phyloP scores from a whole-genome alignment of 2,888 invertebrate genomes.

The Zaprionus bogoriensis region DNA sequence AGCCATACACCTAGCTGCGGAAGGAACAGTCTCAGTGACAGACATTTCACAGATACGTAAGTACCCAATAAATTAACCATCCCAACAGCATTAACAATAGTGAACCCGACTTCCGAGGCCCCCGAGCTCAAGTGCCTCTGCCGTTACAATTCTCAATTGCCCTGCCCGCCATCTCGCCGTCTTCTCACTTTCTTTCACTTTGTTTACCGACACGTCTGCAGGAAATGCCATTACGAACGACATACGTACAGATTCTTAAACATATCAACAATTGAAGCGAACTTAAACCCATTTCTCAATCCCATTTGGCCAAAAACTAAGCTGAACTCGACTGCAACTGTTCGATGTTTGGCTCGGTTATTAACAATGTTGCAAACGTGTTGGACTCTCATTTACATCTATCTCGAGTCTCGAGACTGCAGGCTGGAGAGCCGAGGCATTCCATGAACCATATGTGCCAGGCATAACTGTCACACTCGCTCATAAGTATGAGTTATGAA shows the following conservation, averaged over 20 bases:
- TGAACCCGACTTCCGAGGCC: background rate
- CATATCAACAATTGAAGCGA: conserved; percentile 19
- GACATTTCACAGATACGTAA: conserved; percentile 83
- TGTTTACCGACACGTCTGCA: conserved; percentile 70
- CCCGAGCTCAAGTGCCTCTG: conserved; percentile 18
- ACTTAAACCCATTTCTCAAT: too few relatives aligned
- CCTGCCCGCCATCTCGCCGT: background rate
- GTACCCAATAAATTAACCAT: conserved; percentile 65
- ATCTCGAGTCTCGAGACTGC: conserved; percentile 1
- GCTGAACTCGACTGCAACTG: conserved; percentile 20
- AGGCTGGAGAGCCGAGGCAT: background rate
- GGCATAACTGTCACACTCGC: conserved; percentile 1
- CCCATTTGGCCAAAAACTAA: conserved; percentile 20
- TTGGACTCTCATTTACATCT: conserved; percentile 19
- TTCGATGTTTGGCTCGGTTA: conserved; percentile 36
- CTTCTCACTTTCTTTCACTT: conserved; percentile 12
- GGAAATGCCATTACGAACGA: conserved; percentile 56
- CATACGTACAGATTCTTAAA: conserved; percentile 1
- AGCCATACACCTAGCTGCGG: conserved; percentile 83
- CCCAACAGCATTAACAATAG: conserved; percentile 10
- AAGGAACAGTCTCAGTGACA: conserved; percentile 83
- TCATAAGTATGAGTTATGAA: conserved; percentile 23
- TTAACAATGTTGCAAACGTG: conserved; percentile 44
- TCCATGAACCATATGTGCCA: background rate
- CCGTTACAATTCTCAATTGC: conserved; percentile 16